Conservation (phyloP, 2,113 vertebrate species). For the Pachyramphus minor region DNA sequence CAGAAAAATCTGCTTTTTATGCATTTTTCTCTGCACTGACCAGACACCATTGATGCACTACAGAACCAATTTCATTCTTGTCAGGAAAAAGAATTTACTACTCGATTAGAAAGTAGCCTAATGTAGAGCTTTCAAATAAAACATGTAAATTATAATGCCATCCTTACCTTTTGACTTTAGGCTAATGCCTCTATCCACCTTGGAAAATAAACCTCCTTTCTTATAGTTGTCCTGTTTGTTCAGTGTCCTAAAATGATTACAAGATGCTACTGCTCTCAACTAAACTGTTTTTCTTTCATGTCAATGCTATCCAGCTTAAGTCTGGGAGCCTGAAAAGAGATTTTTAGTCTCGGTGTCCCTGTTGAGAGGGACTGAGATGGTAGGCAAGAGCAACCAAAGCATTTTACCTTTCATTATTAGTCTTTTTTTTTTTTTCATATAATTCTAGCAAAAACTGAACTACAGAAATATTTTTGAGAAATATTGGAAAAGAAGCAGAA, state of each 20-base stretch:
- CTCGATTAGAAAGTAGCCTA: background rate
- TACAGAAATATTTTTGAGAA: background rate
- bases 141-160: background rate
- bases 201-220: background rate
- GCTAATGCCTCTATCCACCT: background rate
- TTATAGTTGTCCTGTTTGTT: background rate
- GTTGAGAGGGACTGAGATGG: background rate
- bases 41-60: background rate
- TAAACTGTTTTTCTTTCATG: background rate
- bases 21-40: background rate
- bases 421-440: background rate
- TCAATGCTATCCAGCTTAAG: background rate
- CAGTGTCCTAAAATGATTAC: background rate
- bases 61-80: background rate
- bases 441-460: background rate
- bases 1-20: background rate
- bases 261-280: background rate
- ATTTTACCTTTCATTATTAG: background rate
- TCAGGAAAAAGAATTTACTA: background rate
- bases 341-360: background rate
- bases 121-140: background rate
- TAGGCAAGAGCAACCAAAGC: background rate
- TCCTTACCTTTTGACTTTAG: background rate
- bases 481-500: background rate
- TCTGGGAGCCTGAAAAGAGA: background rate